These are phyloP conservation scores for Platygyra sinensis DNA, from an alignment of 64 coral and sea anemone genomes.

Conservation along the genomic window DNA sequence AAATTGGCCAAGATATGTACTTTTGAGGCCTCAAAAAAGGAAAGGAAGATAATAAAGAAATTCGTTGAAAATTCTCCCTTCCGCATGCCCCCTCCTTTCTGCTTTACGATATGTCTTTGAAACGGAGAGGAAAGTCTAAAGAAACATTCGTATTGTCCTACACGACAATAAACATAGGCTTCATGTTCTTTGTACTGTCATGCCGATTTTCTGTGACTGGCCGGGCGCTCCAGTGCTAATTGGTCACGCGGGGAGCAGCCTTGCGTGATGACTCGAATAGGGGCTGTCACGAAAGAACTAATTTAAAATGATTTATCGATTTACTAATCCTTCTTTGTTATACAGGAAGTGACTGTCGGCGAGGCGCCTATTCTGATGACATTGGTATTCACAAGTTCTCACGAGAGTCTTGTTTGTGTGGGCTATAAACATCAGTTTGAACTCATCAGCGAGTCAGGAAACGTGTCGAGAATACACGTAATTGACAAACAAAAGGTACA, in stretches of 20 bases:
- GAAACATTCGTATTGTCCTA: too few relatives aligned
- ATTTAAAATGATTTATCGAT: not conserved
- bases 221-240: too few relatives aligned
- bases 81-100: too few relatives aligned
- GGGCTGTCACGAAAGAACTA: not conserved
- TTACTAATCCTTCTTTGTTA: not conserved
- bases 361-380: slow-evolving; percentile 85
- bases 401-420: slow-evolving; percentile 69
- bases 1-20: too few relatives aligned
- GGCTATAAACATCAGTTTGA: slow-evolving; percentile 89
- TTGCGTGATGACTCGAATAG: not conserved
- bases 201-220: too few relatives aligned
- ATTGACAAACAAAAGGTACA: slow-evolving; percentile 81
- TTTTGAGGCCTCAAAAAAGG: too few relatives aligned
- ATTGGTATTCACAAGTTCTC: slow-evolving; percentile 41
- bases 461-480: slow-evolving; percentile 76
- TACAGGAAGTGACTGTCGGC: slow-evolving; percentile 70
- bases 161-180: too few relatives aligned
- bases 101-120: too few relatives aligned
- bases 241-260: not conserved
- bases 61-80: too few relatives aligned
- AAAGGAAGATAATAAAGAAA: too few relatives aligned
- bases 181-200: too few relatives aligned
- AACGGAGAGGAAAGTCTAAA: too few relatives aligned
- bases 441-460: slow-evolving; percentile 64